Evolutionary conservation across 23 tunicate genomes (phyloP), one percentile per base, ranked within the genome.

Genomic region (Styela clava): DNA sequence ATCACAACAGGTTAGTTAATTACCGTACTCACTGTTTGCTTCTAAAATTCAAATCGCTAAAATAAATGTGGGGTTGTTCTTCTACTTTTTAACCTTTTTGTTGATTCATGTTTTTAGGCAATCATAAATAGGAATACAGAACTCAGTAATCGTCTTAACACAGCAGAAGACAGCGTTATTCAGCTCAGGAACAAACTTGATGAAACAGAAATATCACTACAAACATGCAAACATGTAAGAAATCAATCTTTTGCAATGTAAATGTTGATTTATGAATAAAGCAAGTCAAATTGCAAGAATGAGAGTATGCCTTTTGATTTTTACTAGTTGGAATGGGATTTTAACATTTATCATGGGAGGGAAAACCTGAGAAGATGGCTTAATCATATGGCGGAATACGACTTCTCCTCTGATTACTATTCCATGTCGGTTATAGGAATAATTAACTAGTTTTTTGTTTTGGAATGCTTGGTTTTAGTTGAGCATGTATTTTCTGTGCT

Each of bases 121-220:
- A 64, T 89, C n/a, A 79, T 89, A 31, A 89, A 81, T 78, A 74
- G 95, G 51, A 89, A 89, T 74, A 85, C 95, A 33, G 95, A 89
- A 22, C 64, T 89, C 33, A 84, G 95, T 2, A 81, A 85, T 56
- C 82, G 95, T 16, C 35, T 84, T 65, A 69, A 68, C 32, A 44
- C 22, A 19, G 64, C 81, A 44, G 81, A 76, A 76, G 65, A 76
- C 9, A 76, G 64, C 24, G 21, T 19, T 19, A 31, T 22, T 20
- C 35, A 76, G 44, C 81, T 76, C 21, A 52, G 81, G 16, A 76
- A 52, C 31, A 76, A 23, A 76, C 26, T 44, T 23, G 81, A 76
- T 26, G 81, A 76, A 24, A 21, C 64, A 27, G 81, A 76, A 16
- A 76, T 76, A 76, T 36, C 64, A 24, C 24, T 76, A 20, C 68